Evolutionary conservation across 2,888 invertebrate species (phyloP).

Genomic region (Mamestra brassicae): DNA sequence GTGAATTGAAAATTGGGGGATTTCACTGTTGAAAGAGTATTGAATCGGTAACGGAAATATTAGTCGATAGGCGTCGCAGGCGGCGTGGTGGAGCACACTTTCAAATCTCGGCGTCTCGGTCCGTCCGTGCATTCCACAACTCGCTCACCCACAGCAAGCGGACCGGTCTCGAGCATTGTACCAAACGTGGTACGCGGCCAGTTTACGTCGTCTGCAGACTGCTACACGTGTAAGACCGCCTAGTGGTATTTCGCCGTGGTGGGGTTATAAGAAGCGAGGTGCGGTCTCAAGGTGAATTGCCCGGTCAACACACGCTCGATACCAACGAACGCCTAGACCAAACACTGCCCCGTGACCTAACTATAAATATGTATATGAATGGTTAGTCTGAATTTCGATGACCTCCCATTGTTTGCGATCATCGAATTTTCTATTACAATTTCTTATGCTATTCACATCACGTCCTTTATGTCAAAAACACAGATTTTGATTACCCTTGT

Average conservation of each 20-base stretch:
- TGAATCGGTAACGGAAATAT: constrained; percentile 69
- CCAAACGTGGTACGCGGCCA: constrained; percentile 82
- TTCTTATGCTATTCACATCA: constrained; percentile 8
- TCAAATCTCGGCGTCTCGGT: constrained; percentile 86
- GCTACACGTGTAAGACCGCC: constrained; percentile 71
- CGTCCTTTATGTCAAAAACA: constrained; percentile 19
- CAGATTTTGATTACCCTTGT: constrained; percentile 25
- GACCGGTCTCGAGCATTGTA: constrained; percentile 90
- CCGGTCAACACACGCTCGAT: constrained; percentile 88
- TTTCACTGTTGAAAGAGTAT: constrained; percentile 65
- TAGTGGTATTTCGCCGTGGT: constrained; percentile 73
- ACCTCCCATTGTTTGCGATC: constrained; percentile 71
- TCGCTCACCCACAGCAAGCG: constrained; percentile 89
- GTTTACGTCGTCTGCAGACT: constrained; percentile 76
- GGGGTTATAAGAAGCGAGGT: constrained; percentile 84
- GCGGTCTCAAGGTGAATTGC: constrained; percentile 89
- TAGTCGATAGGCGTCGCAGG: constrained; percentile 75
- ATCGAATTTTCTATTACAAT: constrained; percentile 17
- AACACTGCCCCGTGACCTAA: constrained; percentile 85
- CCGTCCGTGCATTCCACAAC: constrained; percentile 89
- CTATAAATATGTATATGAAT: constrained; percentile 77
- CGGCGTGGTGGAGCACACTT: constrained; percentile 80
- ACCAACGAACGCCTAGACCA: constrained; percentile 87
- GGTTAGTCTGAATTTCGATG: constrained; percentile 73
- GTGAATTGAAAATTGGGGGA: constrained; percentile 53